Base-by-base conservation (phyloP, 2,888 invertebrate genomes). In the Nowickia ferox region DNA sequence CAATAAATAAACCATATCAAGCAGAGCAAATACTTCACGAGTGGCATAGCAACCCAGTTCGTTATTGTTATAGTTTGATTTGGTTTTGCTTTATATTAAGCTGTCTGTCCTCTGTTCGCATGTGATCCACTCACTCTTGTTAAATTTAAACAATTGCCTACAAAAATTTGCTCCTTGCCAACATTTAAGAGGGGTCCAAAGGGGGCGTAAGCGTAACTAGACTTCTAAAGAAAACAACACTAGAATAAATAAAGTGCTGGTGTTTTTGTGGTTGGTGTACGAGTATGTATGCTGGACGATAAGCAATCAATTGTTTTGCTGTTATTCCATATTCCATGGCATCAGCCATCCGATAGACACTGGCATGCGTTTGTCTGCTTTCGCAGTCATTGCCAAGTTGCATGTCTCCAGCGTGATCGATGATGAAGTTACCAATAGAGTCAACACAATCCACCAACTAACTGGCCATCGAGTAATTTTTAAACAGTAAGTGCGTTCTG, bases 61-160 rank as follows among this genome's bases (percentile, higher is more conserved):
- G 17, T 22, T 55, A n/a, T 9, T 55, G 22, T 15, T 69, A 10
- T 19, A 22, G 42, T 44, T 55, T 15, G 22, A 9, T 38, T 66
- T 13, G 17, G 65, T 46, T 65, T 75, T 42, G 59, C 11, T 66
- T 71, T 80, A 84, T 88, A 88, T 88, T 88, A 88, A 88, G 88
- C 86, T 88, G 88, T 88, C 87, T 85, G 87, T 86, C 88, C 83
- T 57, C 9, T 30, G 22, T 42, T 46, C n/a, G 22, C 42, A 44
- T 42, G 84, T 87, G 87, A 87, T 87, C 87, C 86, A 86, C 87
- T 87, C 88, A 86, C 87, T 87, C 88, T 87, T 87, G 88, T 87
- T 87, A 86, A 88, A 87, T 72, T 79, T 66, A 80, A 85, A 87
- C 84, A 87, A 81, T 82, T 87, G 84, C 84, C 82, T 76, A 77